Percentiles rank a stretch among this genome's conserved stretches.
Conservation (phyloP, 2,797 vertebrate genomes). For the Gallinago solitaria region DNA sequence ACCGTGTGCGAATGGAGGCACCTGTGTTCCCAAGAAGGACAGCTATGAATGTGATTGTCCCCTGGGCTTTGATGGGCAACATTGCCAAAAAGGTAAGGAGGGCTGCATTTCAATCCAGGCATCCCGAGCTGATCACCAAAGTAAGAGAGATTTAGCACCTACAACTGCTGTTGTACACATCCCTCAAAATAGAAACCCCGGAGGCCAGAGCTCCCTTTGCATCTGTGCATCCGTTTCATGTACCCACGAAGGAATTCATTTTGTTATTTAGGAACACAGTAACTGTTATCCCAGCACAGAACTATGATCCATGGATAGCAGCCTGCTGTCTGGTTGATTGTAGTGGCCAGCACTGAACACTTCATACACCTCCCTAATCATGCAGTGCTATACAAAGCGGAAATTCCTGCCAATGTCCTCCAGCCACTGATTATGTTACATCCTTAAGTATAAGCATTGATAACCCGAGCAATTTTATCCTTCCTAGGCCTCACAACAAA, state of each 20-base stretch:
- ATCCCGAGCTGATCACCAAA: not conserved
- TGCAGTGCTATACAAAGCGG: not conserved
- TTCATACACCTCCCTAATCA: not conserved
- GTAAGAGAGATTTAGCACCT: not conserved
- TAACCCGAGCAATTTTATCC: slow-evolving; percentile 29
- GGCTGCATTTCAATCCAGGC: not conserved
- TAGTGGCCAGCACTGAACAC: not conserved
- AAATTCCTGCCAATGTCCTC: not conserved
- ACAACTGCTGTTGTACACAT: not conserved
- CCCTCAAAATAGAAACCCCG: not conserved
- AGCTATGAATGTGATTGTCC: slow-evolving; percentile 94
- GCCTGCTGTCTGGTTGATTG: not conserved
- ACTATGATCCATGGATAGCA: not conserved
- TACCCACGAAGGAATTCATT: not conserved
- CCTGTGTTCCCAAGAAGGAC: slow-evolving; percentile 90
- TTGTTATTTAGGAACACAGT: not conserved
- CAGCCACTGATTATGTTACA: not conserved
- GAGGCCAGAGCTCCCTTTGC: not conserved
- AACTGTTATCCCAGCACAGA: not conserved
- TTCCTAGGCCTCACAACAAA: not conserved
- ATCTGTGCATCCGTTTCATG: not conserved
- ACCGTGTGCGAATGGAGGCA: slow-evolving; percentile 91
- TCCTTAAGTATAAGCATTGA: not conserved
- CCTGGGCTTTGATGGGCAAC: slow-evolving; percentile 90
- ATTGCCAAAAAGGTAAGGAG: slow-evolving; percentile 93